Conservation (phyloP, 1,140 invertebrate genomes). For the Lordiphosa clarofinis region DNA sequence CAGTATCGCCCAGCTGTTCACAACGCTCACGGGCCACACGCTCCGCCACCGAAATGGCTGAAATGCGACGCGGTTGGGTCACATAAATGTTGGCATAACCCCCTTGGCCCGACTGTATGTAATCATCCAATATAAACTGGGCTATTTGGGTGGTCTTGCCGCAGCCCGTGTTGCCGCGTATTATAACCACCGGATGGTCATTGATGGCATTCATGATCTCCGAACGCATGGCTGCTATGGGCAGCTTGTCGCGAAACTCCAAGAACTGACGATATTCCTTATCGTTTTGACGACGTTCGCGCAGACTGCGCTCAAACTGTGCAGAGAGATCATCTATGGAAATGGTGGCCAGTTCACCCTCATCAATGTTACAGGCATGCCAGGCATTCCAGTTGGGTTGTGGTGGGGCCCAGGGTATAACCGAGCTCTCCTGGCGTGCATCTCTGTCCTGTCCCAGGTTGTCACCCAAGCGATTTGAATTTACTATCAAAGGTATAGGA, state of each 20-base stretch:
- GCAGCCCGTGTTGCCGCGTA: conserved; percentile 96
- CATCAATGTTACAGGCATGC: conserved; percentile 96
- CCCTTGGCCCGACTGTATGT: conserved; percentile 90
- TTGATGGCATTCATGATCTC: conserved; percentile 92
- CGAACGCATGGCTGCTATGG: conserved; percentile 86
- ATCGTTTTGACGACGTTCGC: conserved; percentile 80
- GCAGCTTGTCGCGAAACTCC: conserved; percentile 86
- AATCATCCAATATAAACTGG: conserved; percentile 98
- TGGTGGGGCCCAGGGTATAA: conserved; percentile 97
- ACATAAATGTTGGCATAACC: conserved; percentile 93
- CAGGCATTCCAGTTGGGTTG: conserved; percentile 98
- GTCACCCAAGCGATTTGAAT: conserved; percentile 12
- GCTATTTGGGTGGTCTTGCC: conserved; percentile 94
- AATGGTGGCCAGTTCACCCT: conserved; percentile 90
- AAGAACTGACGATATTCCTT: conserved; percentile 75
- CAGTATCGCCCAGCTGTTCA: conserved; percentile 89
- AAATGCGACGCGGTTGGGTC: conserved; percentile 96
- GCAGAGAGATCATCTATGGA: conserved; percentile 90
- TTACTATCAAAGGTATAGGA: conserved; percentile 51
- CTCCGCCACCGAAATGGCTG: conserved; percentile 96
- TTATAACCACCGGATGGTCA: conserved; percentile 92
- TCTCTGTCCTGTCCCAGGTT: conserved; percentile 10
- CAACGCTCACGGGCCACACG: conserved; percentile 92
- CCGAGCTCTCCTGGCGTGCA: conserved; percentile 59
- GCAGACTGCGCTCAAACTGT: conserved; percentile 85